Base-by-base conservation (phyloP, 2,888 invertebrate species). In the Microplitis deprimator region DNA sequence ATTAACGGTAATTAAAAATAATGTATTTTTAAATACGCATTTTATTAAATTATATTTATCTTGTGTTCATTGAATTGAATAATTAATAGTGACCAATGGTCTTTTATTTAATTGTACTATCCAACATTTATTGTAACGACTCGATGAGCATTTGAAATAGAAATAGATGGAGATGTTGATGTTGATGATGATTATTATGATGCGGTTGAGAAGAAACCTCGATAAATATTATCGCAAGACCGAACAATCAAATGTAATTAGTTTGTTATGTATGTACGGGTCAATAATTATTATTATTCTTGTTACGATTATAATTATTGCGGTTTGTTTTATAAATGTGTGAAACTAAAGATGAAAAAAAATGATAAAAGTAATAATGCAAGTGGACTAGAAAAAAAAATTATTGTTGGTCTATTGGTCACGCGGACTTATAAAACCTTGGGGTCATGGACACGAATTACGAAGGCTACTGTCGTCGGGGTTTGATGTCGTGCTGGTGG, bases 371-470 rank as follows among this genome's bases (percentile, higher is more conserved):
- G 29, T 8, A n/a, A 13, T 59, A 13, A 29, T 29, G 29, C 29
- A 29, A 50, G 50, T 50, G 50, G 50, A 50, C 50, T 50, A 67
- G 38, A 67, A 67, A 40, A 68, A 68, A 68, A 65, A 65, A 65
- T 29, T 0, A 16, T 64, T 17, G 20, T 17, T 29, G 13, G 50
- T 29, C 29, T 29, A 50, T 8, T 50, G 50, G 50, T 50, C 29
- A 16, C 38, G 65, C 20, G 73, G n/a, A 38, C 50, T 73, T 73
- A 10, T 64, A 20, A 16, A 16, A 68, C 61, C 13, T 40, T 17
- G 20, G 13, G 68, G 73, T 73, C 73, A 73, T 20, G 73, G 73
- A 65, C 67, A 68, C 6, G 61, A 72, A 41, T 73, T 65, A 29
- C 65, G 75, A 72, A 70, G n/a, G 70, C 60, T 71, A 38, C 20